These are phyloP conservation scores for Malthinus seriepunctatus DNA, from an alignment of 2,888 invertebrate species.

Conservation along the genomic window DNA sequence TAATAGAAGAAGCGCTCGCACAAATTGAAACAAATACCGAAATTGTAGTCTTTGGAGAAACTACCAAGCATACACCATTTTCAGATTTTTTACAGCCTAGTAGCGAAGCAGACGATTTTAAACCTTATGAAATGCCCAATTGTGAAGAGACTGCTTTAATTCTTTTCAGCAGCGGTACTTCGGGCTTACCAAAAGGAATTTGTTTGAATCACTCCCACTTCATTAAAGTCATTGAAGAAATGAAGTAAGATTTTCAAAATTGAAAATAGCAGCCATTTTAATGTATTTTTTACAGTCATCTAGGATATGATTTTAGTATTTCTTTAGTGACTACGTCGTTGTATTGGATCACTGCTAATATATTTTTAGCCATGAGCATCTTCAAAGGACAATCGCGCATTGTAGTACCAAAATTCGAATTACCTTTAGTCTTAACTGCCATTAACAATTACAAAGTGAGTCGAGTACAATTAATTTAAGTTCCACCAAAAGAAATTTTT, in stretches of 20 bases:
- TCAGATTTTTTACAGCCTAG: conserved; percentile 7
- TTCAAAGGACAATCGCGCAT: conserved; percentile 37
- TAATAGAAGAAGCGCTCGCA: conserved; percentile 5
- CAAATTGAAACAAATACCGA: not conserved
- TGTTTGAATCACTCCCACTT: conserved; percentile 33
- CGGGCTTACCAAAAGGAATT: conserved; percentile 39
- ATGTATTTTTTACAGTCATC: not conserved
- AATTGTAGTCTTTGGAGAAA: conserved; percentile 17
- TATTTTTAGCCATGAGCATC: conserved; percentile 31
- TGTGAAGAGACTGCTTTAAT: conserved; percentile 31
- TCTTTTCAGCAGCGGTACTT: conserved; percentile 40
- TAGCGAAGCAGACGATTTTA: conserved; percentile 27
- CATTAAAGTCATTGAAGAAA: not conserved
- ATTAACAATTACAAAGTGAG: not conserved
- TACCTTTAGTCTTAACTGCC: not conserved
- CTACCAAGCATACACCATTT: conserved; percentile 23
- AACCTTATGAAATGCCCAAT: conserved; percentile 19
- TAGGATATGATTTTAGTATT: not conserved
- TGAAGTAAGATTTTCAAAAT: not conserved
- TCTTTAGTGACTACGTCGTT: conserved; percentile 32
- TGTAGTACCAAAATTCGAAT: conserved; percentile 31
- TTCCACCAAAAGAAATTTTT: not conserved
- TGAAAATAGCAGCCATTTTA: not conserved
- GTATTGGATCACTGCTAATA: conserved; percentile 42
- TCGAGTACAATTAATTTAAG: not conserved